A percentile compares a stretch with the other conserved stretches of the same genome.
Conservation (phyloP, 2,888 invertebrate species). For the Epirrhoe tristata region DNA sequence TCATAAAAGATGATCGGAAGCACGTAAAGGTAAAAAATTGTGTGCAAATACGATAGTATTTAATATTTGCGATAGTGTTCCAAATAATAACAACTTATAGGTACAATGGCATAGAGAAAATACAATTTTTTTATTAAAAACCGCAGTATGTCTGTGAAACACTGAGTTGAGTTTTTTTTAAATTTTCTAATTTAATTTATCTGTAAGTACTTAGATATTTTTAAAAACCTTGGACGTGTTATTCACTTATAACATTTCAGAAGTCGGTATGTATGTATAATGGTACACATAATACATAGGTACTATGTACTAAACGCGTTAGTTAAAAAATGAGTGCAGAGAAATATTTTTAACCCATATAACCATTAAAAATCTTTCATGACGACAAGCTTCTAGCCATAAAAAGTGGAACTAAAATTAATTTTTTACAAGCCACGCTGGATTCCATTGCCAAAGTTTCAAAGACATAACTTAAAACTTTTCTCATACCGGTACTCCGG, state of each 20-base stretch:
- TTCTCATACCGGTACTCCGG: conserved; percentile 52
- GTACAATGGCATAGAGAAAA: too few relatives aligned
- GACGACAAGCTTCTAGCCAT: conserved; percentile 23
- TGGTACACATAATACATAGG: too few relatives aligned
- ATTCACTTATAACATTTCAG: too few relatives aligned
- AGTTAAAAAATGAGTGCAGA: neutral
- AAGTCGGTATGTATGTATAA: too few relatives aligned
- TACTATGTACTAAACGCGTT: too few relatives aligned
- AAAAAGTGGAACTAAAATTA: conserved; percentile 40
- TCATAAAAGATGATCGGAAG: neutral
- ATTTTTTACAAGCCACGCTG: conserved; percentile 38
- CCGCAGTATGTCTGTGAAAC: too few relatives aligned
- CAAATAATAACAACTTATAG: too few relatives aligned
- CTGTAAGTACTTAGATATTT: too few relatives aligned
- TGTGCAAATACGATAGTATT: neutral
- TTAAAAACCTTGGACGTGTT: too few relatives aligned
- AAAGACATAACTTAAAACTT: conserved; percentile 48
- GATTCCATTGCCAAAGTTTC: conserved; percentile 42
- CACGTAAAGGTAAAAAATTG: neutral
- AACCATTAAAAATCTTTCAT: conserved; percentile 15
- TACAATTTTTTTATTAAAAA: too few relatives aligned
- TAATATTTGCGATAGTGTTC: neutral
- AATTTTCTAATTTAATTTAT: too few relatives aligned
- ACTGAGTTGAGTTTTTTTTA: too few relatives aligned
- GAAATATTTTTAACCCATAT: conserved; percentile 3